Base-by-base conservation (phyloP, 92 coral and sea anemone genomes). In the Pocillopora grandis region DNA sequence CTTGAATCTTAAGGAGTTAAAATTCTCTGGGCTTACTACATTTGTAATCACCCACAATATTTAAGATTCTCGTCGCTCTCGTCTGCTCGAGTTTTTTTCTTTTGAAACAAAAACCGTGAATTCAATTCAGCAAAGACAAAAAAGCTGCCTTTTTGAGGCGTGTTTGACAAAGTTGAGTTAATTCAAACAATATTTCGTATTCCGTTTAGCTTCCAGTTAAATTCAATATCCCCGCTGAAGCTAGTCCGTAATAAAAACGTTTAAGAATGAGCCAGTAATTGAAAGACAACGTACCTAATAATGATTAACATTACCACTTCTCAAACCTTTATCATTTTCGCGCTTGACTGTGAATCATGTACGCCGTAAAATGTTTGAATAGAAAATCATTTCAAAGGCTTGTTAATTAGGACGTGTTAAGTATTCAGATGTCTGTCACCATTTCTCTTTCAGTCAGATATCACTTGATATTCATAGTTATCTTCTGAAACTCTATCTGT, bases 391-490 rank as follows among this genome's bases (percentile, higher is more conserved):
- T 62, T 65, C 42, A 62, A 72, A 62, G 58, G 19, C 80, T 73
- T 73, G 80, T 83, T 83, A 83, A 83, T 83, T 66, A 63, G 14
- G 35, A 83, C 72, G 68, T 83, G 80, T 62, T 62, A 83, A 83
- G 74, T 56, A 13, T 62, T 49, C 79, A 83, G 79, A 83, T 80
- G 21, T 4, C 35, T n/a, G 62, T 61, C 78, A 72, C 62, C 86
- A 82, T 74, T 62, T 63, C 64, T 48, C 63, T 49, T 63, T 83
- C 59, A 52, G 64, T n/a, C 72, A 19, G 63, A 79, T 71, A 71
- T 71, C 78, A 72, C 59, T 42, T 81, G 37, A 72, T 82, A 73
- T 63, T 74, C 49, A 59, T 20, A 36, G 67, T 42, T 81, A 71
- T 71, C 60, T 21, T 13, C 85, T 71, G 59, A 59, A 13, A 81